phyloP scores from a whole-genome alignment of 2,113 vertebrate genomes.

The Polyodon spathula region DNA sequence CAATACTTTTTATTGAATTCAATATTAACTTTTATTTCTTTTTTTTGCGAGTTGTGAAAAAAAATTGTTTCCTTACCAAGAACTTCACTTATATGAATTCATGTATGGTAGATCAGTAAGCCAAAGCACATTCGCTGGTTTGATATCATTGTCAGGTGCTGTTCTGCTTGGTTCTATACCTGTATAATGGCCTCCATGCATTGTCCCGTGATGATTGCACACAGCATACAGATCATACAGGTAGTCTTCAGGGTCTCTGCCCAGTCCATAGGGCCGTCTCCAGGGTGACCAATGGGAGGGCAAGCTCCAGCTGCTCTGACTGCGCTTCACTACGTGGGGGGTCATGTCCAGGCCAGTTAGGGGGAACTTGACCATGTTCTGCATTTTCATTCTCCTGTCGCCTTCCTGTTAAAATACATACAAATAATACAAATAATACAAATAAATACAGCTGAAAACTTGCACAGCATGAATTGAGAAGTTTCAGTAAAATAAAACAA shows the following conservation, averaged over 20 bases:
- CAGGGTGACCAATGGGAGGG: conserved; percentile 91
- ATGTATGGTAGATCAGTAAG: no score
- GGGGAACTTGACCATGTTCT: conserved; percentile 91
- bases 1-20: no score
- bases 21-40: no score
- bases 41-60: no score
- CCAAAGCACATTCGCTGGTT: no score
- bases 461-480: no score
- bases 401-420: conserved; percentile 58
- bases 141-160: no score
- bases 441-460: no score
- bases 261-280: conserved; percentile 82
- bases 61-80: no score
- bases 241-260: conserved; percentile 87
- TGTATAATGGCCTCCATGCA: conserved; percentile 96
- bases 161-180: conserved; percentile 41
- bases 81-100: no score
- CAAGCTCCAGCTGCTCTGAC: conserved; percentile 93
- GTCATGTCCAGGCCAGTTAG: conserved; percentile 89
- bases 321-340: conserved; percentile 89
- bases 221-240: conserved; percentile 93
- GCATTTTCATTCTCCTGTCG: conserved; percentile 84
- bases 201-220: conserved; percentile 94
- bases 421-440: no score
- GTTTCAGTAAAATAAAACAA: no score